Conservation (phyloP, 2,888 invertebrate species). For the Clivina fossor region DNA sequence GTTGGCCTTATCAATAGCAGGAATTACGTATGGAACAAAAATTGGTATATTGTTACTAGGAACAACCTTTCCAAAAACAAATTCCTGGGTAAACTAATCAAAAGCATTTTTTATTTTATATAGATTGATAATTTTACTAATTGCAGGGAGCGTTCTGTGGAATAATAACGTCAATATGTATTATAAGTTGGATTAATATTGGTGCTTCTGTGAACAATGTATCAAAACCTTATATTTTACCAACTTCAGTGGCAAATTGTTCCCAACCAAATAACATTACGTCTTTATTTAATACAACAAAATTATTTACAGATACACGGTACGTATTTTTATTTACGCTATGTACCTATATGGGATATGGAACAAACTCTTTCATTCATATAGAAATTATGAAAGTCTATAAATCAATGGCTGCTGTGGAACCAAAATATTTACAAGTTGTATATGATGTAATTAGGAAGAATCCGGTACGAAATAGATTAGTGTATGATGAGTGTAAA, state of each 20-base stretch:
- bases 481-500: too few species aligned
- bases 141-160: conserved; percentile 17
- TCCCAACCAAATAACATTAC: background rate
- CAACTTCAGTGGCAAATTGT: conserved; percentile 1
- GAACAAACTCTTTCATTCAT: too few species aligned
- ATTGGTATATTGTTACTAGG: conserved; percentile 17
- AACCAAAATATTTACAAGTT: too few species aligned
- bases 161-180: conserved; percentile 3
- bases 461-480: too few species aligned
- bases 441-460: too few species aligned
- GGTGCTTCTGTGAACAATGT: too few species aligned
- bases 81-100: conserved; percentile 21
- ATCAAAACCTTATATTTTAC: too few species aligned
- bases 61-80: conserved; percentile 17
- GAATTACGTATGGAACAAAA: conserved; percentile 28
- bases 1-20: conserved; percentile 15
- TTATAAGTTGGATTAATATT: conserved; percentile 17
- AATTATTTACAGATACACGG: background rate
- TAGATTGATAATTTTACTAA: background rate
- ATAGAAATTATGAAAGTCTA: too few species aligned
- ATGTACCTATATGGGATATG: too few species aligned
- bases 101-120: background rate
- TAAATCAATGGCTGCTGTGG: too few species aligned
- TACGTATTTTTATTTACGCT: too few species aligned
- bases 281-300: conserved; percentile 1